These are phyloP conservation scores for Platysteira castanea DNA, from an alignment of 2,113 vertebrate species.

Conservation along the genomic window DNA sequence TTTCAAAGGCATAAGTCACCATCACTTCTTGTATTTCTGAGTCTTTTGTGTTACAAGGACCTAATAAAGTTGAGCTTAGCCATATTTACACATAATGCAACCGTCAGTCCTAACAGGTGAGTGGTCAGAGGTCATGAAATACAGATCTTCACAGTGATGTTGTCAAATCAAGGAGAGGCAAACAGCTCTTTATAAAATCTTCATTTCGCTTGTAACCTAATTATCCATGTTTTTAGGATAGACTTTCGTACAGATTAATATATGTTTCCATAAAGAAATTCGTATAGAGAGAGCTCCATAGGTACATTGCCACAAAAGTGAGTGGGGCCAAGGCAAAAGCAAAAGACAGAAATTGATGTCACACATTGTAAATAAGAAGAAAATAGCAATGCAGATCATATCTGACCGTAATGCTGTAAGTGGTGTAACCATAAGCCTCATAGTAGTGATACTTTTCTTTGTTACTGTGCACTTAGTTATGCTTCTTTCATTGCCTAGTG, in stretches of 20 bases:
- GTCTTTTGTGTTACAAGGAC: background rate
- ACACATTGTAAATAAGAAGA: background rate
- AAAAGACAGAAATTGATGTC: background rate
- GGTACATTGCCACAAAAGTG: accelerated
- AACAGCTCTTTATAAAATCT: background rate
- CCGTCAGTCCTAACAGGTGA: accelerated
- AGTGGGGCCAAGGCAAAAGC: background rate
- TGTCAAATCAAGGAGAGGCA: background rate
- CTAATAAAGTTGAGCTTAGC: background rate
- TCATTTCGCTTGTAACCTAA: background rate
- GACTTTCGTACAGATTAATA: background rate
- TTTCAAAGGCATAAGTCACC: background rate
- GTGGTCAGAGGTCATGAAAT: background rate
- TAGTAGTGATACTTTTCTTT: background rate
- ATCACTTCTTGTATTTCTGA: background rate
- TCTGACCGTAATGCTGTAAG: no score
- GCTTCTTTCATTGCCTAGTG: background rate
- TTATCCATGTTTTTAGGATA: background rate
- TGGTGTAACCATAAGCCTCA: accelerated
- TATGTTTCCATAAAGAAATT: background rate
- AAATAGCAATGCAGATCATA: background rate
- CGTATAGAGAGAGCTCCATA: background rate
- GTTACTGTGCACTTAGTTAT: background rate
- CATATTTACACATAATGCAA: background rate
- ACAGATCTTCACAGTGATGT: background rate